These are phyloP conservation scores for Diachrysia chrysitis DNA, from an alignment of 2,888 invertebrate species.

Conservation along the genomic window DNA sequence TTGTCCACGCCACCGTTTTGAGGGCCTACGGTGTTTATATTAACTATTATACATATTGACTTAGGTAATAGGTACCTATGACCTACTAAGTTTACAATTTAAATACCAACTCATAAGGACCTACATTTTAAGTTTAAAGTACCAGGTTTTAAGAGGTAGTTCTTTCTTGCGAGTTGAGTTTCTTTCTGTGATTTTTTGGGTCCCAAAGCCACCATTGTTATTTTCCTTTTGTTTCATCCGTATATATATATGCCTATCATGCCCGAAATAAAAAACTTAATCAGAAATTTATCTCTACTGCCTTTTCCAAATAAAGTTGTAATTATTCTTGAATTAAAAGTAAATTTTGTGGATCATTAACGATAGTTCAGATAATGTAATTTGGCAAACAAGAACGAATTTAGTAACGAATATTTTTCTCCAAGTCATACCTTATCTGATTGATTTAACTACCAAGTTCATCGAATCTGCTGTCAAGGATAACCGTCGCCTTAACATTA, in stretches of 20 bases:
- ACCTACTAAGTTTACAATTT: too few species aligned
- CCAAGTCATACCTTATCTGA: not conserved
- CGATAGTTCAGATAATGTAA: not conserved
- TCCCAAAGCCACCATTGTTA: not conserved
- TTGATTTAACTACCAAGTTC: not conserved
- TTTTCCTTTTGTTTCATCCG: too few species aligned
- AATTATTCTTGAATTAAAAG: not conserved
- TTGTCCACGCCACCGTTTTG: conserved; percentile 79
- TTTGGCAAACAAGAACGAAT: too few species aligned
- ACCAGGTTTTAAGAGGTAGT: not conserved
- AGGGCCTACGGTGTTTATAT: conserved; percentile 35
- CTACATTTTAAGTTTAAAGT: too few species aligned
- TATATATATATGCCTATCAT: too few species aligned
- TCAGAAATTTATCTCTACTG: too few species aligned
- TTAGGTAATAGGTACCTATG: too few species aligned
- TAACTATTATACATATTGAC: not conserved
- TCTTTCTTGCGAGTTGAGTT: not conserved
- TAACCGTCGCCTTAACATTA: not conserved
- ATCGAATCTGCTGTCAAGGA: conserved; percentile 4
- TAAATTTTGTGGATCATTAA: not conserved
- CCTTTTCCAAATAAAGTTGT: not conserved
- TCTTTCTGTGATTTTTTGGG: too few species aligned
- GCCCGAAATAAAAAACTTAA: too few species aligned
- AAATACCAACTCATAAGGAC: too few species aligned
- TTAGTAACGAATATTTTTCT: not conserved